Evolutionary conservation across 2,888 invertebrate species (phyloP).

Genomic region (Hipparchia semele): DNA sequence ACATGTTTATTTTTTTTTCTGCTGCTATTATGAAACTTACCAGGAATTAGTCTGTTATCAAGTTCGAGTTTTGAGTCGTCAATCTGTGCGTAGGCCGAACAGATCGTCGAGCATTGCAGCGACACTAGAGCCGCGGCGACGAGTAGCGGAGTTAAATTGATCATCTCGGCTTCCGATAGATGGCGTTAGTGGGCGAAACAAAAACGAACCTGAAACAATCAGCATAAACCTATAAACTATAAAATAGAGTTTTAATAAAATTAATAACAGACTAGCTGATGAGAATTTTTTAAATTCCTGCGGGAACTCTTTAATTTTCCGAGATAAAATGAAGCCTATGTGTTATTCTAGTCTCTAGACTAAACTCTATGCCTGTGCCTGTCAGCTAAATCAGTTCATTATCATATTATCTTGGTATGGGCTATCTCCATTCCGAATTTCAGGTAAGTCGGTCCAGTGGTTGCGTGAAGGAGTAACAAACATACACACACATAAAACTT

Average conservation of each 20-base stretch:
- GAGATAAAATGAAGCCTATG: background rate
- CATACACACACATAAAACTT: too few relatives aligned
- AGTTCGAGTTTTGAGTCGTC: constrained; percentile 55
- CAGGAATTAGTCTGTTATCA: constrained; percentile 60
- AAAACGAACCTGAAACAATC: constrained; percentile 38
- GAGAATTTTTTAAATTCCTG: background rate
- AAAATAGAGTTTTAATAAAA: too few relatives aligned
- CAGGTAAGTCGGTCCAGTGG: too few relatives aligned
- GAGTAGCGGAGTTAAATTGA: constrained; percentile 65
- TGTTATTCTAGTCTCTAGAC: too few relatives aligned
- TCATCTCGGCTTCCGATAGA: constrained; percentile 62
- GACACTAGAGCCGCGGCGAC: constrained; percentile 67
- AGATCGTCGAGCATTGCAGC: constrained; percentile 53
- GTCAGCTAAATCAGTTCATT: too few relatives aligned
- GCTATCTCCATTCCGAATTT: too few relatives aligned
- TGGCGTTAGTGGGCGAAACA: constrained; percentile 49
- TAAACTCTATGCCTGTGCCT: too few relatives aligned
- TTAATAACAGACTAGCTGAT: background rate
- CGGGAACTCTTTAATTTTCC: background rate
- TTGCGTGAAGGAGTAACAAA: too few relatives aligned
- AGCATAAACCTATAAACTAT: too few relatives aligned
- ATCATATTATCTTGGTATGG: too few relatives aligned
- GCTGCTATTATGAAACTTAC: constrained; percentile 40
- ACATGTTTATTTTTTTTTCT: constrained; percentile 45
- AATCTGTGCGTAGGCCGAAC: constrained; percentile 52